phyloP scores from a whole-genome alignment of 2,888 invertebrate species.

The Eristalis pertinax region DNA sequence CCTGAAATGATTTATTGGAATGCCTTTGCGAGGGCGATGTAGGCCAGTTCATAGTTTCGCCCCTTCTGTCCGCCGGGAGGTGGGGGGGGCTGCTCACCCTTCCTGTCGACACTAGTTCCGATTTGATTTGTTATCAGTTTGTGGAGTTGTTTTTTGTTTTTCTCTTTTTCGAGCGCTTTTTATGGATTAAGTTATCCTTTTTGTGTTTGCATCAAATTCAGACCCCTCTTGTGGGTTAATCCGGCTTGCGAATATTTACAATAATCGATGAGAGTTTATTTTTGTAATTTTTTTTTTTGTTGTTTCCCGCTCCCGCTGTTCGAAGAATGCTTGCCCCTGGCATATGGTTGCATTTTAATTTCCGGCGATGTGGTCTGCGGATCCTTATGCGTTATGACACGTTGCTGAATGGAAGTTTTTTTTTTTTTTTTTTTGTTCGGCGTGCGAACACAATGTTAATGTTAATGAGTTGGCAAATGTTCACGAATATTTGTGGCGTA shows the following conservation, averaged over 20 bases:
- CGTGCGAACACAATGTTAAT: not conserved
- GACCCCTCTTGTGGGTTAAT: constrained; percentile 14
- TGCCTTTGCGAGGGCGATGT: constrained; percentile 16
- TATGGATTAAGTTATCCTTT: constrained; percentile 24
- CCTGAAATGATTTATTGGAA: constrained; percentile 58
- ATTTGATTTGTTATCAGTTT: constrained; percentile 5
- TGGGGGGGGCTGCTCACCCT: not conserved
- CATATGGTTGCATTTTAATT: constrained; percentile 39
- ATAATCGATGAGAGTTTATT: constrained; percentile 1
- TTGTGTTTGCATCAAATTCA: not conserved
- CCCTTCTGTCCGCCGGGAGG: not conserved
- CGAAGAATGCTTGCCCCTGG: not conserved
- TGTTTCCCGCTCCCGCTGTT: not conserved
- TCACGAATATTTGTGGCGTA: constrained; percentile 10
- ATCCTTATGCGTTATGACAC: not conserved
- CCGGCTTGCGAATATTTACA: constrained; percentile 19
- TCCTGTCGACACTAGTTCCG: not conserved
- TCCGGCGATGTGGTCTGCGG: constrained; percentile 31
- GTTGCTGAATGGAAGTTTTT: not conserved
- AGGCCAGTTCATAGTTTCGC: not conserved
- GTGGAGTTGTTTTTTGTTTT: not conserved
- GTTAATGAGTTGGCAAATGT: constrained; percentile 32
- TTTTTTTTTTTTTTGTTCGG: not conserved
- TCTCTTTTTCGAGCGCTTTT: not conserved
- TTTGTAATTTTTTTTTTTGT: not conserved